phyloP scores from a whole-genome alignment of 2,888 invertebrate genomes.

The Muscina levida region DNA sequence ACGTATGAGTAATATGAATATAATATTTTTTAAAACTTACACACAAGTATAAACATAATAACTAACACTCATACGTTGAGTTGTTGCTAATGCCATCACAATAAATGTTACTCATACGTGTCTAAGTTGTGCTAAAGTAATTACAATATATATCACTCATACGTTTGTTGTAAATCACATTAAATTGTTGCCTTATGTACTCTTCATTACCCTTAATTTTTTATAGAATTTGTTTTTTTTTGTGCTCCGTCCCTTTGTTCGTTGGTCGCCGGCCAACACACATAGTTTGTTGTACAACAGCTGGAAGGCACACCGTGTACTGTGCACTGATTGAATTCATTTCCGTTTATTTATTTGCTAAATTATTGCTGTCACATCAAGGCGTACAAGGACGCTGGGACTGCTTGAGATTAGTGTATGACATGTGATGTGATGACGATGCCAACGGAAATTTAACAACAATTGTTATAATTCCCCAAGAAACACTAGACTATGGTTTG shows the following conservation, averaged over 20 bases:
- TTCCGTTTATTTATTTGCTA: constrained; percentile 67
- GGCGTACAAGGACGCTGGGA: constrained; percentile 56
- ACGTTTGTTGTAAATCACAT: background rate
- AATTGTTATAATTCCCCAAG: constrained; percentile 64
- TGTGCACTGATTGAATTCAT: constrained; percentile 67
- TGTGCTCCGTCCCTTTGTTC: background rate
- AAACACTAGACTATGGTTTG: constrained; percentile 36
- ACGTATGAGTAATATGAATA: constrained; percentile 27
- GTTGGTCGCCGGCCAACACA: constrained; percentile 50
- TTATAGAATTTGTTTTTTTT: background rate
- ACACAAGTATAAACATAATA: no score
- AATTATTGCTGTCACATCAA: constrained; percentile 66
- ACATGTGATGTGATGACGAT: constrained; percentile 46
- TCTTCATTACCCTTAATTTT: background rate
- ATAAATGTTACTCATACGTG: constrained; percentile 36
- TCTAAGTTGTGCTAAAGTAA: background rate
- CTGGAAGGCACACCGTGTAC: constrained; percentile 9
- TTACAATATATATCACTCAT: background rate
- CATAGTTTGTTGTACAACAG: background rate
- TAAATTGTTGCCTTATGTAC: background rate
- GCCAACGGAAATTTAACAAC: constrained; percentile 66
- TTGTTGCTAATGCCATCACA: no score
- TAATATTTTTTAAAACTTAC: no score
- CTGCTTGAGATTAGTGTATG: constrained; percentile 55
- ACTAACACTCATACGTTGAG: no score